These are phyloP conservation scores for Chrysomallon squamiferum DNA, from an alignment of 1,140 invertebrate species.

Conservation along the genomic window DNA sequence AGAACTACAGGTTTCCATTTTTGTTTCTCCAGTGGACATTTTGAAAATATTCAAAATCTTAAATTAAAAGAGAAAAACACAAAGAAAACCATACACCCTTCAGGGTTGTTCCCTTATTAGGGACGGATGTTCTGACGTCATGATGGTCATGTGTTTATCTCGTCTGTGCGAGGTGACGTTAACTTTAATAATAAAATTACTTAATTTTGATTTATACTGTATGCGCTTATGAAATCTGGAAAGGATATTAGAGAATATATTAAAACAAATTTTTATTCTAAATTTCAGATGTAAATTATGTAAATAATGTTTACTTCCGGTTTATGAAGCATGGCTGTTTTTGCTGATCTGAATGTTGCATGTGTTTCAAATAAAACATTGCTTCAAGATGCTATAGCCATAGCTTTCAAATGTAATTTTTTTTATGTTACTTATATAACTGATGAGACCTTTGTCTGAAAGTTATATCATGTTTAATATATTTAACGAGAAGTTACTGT, in stretches of 20 bases:
- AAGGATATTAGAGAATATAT: too few relatives aligned
- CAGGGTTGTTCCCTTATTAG: constrained; percentile 27
- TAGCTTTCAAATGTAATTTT: constrained; percentile 23
- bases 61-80: neutral
- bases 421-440: neutral
- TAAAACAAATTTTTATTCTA: neutral
- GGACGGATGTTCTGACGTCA: constrained; percentile 44
- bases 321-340: constrained; percentile 28
- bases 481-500: too few relatives aligned
- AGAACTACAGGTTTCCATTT: constrained; percentile 48
- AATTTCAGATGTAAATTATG: too few relatives aligned
- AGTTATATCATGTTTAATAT: too few relatives aligned
- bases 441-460: too few relatives aligned
- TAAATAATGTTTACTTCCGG: too few relatives aligned
- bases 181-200: neutral
- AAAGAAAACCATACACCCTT: constrained; percentile 14
- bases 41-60: constrained; percentile 10
- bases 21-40: constrained; percentile 44
- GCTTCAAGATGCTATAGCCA: constrained; percentile 17
- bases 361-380: constrained; percentile 5
- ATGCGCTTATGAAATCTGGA: too few relatives aligned
- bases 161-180: neutral
- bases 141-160: neutral
- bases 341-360: constrained; percentile 29
- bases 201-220: too few relatives aligned